Evolutionary conservation across 2,113 vertebrate species (phyloP).

Genomic region (Sander vitreus): DNA sequence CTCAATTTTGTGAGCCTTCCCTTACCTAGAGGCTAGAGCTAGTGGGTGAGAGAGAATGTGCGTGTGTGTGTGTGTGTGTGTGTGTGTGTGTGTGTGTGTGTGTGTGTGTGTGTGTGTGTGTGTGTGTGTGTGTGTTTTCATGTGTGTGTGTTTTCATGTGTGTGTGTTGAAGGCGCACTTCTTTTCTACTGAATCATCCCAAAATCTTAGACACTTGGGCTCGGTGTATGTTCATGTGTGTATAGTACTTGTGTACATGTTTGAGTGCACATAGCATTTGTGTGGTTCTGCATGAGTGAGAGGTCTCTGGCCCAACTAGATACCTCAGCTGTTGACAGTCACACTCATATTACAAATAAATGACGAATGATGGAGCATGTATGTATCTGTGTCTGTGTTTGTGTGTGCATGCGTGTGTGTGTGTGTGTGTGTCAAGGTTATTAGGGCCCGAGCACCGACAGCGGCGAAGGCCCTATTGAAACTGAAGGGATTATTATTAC

Average conservation of each 20-base stretch:
- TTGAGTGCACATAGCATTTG: slow-evolving; percentile 56
- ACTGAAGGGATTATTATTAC: too few species aligned
- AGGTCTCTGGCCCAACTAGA: slow-evolving; percentile 65
- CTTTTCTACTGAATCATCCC: slow-evolving; percentile 73
- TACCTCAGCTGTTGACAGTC: slow-evolving; percentile 80
- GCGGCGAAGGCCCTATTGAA: too few species aligned
- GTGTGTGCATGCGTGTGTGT: neutral
- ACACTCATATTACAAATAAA: slow-evolving; percentile 74
- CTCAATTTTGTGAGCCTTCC: slow-evolving; percentile 81
- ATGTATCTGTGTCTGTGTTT: too few species aligned
- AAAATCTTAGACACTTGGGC: slow-evolving; percentile 59
- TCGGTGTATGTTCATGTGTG: slow-evolving; percentile 55
- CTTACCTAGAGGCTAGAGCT: slow-evolving; percentile 75
- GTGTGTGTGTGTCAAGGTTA: neutral
- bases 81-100: slow-evolving; percentile 32
- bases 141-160: slow-evolving; percentile 29
- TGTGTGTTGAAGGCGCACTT: slow-evolving; percentile 41
- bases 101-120: slow-evolving; percentile 32
- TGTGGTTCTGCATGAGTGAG: slow-evolving; percentile 67
- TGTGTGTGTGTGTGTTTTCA: slow-evolving; percentile 26
- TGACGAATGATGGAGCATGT: slow-evolving; percentile 68
- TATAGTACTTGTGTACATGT: slow-evolving; percentile 36
- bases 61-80: slow-evolving; percentile 31
- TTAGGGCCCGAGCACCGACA: too few species aligned
- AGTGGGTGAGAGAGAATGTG: slow-evolving; percentile 28